Base-by-base conservation (phyloP, 2,888 invertebrate genomes). In the Drosophila niveifrons region DNA sequence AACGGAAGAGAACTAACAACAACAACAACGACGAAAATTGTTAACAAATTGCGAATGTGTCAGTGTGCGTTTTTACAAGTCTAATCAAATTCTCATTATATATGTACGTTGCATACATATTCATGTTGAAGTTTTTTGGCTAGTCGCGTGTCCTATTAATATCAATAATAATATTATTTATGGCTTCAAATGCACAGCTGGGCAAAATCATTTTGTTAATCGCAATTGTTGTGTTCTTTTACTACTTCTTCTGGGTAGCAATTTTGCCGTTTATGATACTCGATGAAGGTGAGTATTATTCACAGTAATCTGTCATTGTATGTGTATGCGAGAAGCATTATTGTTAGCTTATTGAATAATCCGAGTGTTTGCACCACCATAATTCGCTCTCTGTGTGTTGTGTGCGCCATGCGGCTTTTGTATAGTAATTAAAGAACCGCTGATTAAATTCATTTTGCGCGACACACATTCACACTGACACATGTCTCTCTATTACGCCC, bases 201-300 rank as follows among this genome's bases (percentile, higher is more conserved):
- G 96, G 96, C 55, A 94, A 94, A 92, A 75, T 94, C 53, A 92
- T 95, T 75, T 92, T 96, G 78, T 92, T 93, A 68, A 79, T 93
- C 3, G 94, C 94, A 3, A 90, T 93, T 4, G 88, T 92, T 10
- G 81, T 94, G 59, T 95, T 95, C 81, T 75, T 94, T 0, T 93
- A 95, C 82, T 93, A 95, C 72, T 94, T 94, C 36, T 91, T 95
- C 64, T 96, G 96, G 96, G 92, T 95, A 15, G 94, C 95, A 65
- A 94, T 94, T 48, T 93, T 95, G 80, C 96, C 96, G 1, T 95
- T 96, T 83, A 94, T 95, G 82, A 93, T 94, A 58, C 93, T 94
- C 77, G 94, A 94, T 88, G 93, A 94, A 93, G 94, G 95, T 93
- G 88, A 86, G 90, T 85, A 46, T 18, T 39, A 67, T 52, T 58